Evolutionary conservation across 2,888 invertebrate species (phyloP), one percentile per base, ranked within the genome.

Genomic region (Amblyjoppa fuscipennis): DNA sequence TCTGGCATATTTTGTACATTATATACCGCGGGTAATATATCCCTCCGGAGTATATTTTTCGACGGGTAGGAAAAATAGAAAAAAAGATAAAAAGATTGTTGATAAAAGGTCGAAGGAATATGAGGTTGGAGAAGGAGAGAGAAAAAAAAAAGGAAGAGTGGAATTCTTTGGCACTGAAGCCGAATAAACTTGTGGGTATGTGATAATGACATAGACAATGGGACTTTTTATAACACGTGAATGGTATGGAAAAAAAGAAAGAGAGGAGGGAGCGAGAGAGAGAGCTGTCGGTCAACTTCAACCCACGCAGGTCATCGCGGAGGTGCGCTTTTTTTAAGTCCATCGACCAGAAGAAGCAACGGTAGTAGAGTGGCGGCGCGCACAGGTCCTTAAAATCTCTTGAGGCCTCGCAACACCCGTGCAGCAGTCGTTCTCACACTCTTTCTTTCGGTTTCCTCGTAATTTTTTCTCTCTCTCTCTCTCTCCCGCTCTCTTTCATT

Each of bases 181-280:
- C 66, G 80, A 81, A 77, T 73, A 83, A 85, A 81, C 73, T 80
- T 77, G 76, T 64, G 76, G 80, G 77, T 64, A 79, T 53, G 83
- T 81, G 85, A 85, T 83, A 85, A 85, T 85, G 77, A 83, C 81
- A 85, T 77, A 83, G 85, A 85, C 85, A 85, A 85, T 85, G 80
- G 73, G 73, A 79, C 68, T 85, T 85, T 85, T 85, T 82, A 75
- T 76, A 83, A 74, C 64, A 79, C 41, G 41, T 68, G 73, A 85
- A 83, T 83, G 83, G 80, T 66, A 45, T 41, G 61, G 25, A 31
- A 13, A 45, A 45, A 34, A 49, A 25, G 80, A 71, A 56, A 71
- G 45, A 49, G 45, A 41, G 41, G 49, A 45, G 25, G 49, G 49
- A 80, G 53, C 61, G 68, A 31, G 61, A 6, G 51, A 51, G 70